A percentile compares a stretch with the other conserved stretches of the same genome.
Evolutionary conservation across 2,888 invertebrate genomes (phyloP).

Genomic region (Sinohyriopsis cumingii): DNA sequence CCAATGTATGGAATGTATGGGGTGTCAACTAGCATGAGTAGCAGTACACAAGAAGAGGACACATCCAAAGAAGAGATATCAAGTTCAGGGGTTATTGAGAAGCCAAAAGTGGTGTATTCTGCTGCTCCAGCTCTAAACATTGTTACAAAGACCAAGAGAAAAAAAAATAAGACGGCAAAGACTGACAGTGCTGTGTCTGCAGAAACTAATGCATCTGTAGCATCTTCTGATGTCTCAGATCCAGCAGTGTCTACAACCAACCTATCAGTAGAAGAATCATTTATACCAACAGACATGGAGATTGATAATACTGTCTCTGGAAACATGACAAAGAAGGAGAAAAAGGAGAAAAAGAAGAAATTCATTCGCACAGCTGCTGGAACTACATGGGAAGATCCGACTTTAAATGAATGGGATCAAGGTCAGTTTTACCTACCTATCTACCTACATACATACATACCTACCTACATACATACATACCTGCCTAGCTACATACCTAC

Average conservation of each 20-base stretch:
- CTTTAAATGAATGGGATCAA: slow-evolving; percentile 95
- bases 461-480: too few relatives aligned
- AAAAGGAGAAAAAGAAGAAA: slow-evolving; percentile 80
- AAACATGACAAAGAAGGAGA: slow-evolving; percentile 59
- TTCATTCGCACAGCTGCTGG: slow-evolving; percentile 94
- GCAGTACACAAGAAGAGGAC: slow-evolving; percentile 9
- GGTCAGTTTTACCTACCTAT: slow-evolving; percentile 71
- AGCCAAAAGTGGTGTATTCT: slow-evolving; percentile 64
- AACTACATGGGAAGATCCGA: slow-evolving; percentile 95
- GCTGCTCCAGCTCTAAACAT: slow-evolving; percentile 63
- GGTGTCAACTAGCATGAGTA: slow-evolving; percentile 13
- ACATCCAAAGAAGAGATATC: slow-evolving; percentile 6
- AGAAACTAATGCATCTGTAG: not conserved
- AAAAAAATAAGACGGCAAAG: slow-evolving; percentile 39
- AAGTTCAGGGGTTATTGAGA: slow-evolving; percentile 31
- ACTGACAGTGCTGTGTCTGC: not conserved
- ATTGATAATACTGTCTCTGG: slow-evolving; percentile 14
- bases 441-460: too few relatives aligned
- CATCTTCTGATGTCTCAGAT: slow-evolving; percentile 9
- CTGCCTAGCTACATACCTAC: too few relatives aligned
- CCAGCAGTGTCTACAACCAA: slow-evolving; percentile 7
- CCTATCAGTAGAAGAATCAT: slow-evolving; percentile 8
- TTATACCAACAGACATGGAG: slow-evolving; percentile 29
- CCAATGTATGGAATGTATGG: slow-evolving; percentile 33
- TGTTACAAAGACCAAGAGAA: slow-evolving; percentile 45